Evolutionary conservation across 2,797 vertebrate genomes (phyloP).

Genomic region (Melanotaenia boesemani): DNA sequence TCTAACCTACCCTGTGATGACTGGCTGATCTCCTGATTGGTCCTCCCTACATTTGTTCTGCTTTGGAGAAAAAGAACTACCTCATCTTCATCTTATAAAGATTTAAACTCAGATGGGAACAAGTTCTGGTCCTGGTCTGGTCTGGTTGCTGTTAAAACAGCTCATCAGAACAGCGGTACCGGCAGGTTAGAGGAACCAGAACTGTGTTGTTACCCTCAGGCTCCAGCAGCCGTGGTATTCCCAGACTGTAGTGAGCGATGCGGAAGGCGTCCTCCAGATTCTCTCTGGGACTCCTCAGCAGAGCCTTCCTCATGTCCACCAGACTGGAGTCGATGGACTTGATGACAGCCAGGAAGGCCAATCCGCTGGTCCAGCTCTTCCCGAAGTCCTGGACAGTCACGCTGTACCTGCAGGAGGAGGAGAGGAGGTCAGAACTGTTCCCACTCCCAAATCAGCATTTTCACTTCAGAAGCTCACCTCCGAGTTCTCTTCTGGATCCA

Average conservation of each 20-base stretch:
- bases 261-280: conserved; percentile 95
- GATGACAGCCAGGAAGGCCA: conserved; percentile 95
- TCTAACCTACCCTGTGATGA: too few species aligned
- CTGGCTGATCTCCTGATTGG: too few species aligned
- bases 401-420: conserved; percentile 85
- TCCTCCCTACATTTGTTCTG: too few species aligned
- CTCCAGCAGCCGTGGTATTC: conserved; percentile 93
- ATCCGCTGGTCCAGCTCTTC: conserved; percentile 94
- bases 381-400: conserved; percentile 95
- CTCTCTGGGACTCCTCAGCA: conserved; percentile 87
- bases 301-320: conserved; percentile 93
- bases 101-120: too few species aligned
- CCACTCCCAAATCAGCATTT: too few species aligned
- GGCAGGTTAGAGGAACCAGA: too few species aligned
- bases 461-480: conserved; percentile 86
- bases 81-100: too few species aligned
- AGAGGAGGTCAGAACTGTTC: background rate
- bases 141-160: too few species aligned
- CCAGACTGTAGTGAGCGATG: conserved; percentile 90
- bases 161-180: too few species aligned
- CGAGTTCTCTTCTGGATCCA: conserved; percentile 96
- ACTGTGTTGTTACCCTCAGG: conserved; percentile 88
- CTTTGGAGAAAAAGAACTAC: too few species aligned
- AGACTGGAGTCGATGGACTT: conserved; percentile 94
- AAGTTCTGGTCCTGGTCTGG: too few species aligned